Evolutionary conservation across 2,113 vertebrate species (phyloP), one percentile per base, ranked within the genome.

Genomic region (Trogon surrucura): DNA sequence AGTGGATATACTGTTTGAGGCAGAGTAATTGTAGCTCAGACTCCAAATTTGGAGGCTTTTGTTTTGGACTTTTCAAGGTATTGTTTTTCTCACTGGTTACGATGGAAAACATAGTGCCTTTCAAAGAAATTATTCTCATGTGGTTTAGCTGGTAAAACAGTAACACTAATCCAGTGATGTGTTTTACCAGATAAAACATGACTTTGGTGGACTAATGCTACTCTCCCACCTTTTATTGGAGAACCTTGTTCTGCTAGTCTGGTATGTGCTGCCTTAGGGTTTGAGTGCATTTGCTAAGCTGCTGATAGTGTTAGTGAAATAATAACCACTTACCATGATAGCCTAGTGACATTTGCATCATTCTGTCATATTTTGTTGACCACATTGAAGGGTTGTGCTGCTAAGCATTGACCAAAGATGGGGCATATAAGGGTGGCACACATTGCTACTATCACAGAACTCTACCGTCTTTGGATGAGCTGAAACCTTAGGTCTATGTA

Each of bases 31-130:
- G 97, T 98, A 91, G 84, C 97, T 41, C 97, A 98, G 32, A 98
- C 98, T 57, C 98, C 98, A 98, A 95, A 98, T 98, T 96, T 97
- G 98, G 97, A 97, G 97, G 60, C 98, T 98, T 97, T 95, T 98
- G 84, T 98, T 97, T 50, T 98, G 98, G 97, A 98, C 97, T 93
- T 98, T 98, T 98, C 98, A 98, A 94, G 98, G 97, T 93, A 98
- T 98, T 10, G 98, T 98, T 94, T 97, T 98, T 73, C 98, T 98
- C 97, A 98, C 97, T 13, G 98, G 97, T 61, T 98, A 98, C 57
- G 9, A 97, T 87, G 98, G 98, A 85, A 98, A 98, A 79, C 16
- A 89, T 98, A 85, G 97, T 98, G 70, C 98, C 98, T 85, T 97
- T 98, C 57, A 98, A 98, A 77, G 97, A 98, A 70, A 98, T 98